Evolutionary conservation across 30 jellyfish, hydroid and myxozoan species (phyloP).

Genomic region (Pseudorhiza aurosa): DNA sequence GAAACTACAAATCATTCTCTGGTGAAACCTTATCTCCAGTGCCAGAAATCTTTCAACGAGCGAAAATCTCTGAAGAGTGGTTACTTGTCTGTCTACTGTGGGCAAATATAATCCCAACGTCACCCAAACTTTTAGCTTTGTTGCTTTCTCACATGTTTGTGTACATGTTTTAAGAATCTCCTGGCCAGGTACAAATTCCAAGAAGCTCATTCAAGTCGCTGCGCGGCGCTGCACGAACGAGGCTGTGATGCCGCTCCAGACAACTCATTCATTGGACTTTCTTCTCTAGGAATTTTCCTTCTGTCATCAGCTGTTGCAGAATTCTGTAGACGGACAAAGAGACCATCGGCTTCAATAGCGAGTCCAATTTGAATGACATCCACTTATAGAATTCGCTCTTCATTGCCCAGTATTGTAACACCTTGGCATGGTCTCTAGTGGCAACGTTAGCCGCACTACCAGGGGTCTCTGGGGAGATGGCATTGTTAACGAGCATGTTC

Average conservation of each 20-base stretch:
- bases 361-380: conserved; percentile 49
- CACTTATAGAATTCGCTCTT: conserved; percentile 28
- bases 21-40: not conserved
- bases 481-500: not conserved
- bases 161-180: too few species aligned
- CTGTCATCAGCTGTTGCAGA: conserved; percentile 62
- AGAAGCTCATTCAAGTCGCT: too few species aligned
- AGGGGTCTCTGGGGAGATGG: not conserved
- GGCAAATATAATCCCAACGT: not conserved
- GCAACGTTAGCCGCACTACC: conserved; percentile 31
- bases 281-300: conserved; percentile 46
- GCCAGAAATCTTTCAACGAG: conserved; percentile 9
- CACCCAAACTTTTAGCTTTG: too few species aligned
- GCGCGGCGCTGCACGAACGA: too few species aligned
- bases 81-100: conserved; percentile 10
- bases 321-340: conserved; percentile 45
- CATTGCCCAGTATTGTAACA: conserved; percentile 23
- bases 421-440: conserved; percentile 12
- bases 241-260: too few species aligned
- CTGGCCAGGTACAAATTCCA: too few species aligned
- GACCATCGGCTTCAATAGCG: conserved; percentile 46
- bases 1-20: too few species aligned
- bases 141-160: too few species aligned
- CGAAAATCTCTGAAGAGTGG: conserved; percentile 16
- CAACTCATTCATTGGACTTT: conserved; percentile 33